Conservation (phyloP, 2,888 invertebrate species). For the Chelonus formosanus region DNA sequence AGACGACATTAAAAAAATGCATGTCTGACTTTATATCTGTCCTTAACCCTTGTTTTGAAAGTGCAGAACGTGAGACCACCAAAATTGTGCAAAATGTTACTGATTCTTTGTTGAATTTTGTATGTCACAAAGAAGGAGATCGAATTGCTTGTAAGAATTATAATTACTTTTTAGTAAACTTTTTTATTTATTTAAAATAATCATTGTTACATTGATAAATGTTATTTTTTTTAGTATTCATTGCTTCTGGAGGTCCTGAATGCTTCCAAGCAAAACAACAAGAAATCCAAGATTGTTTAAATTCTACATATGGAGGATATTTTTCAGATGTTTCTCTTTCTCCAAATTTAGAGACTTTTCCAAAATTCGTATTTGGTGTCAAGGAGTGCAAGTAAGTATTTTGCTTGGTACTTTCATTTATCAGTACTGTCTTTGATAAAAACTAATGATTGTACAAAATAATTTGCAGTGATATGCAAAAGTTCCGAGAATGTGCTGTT, state of each 20-base stretch:
- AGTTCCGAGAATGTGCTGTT: slow-evolving; percentile 71
- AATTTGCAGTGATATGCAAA: slow-evolving; percentile 68
- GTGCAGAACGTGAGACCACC: slow-evolving; percentile 71
- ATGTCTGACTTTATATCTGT: slow-evolving; percentile 69
- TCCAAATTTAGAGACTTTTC: slow-evolving; percentile 58
- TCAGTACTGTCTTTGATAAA: too few relatives aligned
- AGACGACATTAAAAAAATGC: slow-evolving; percentile 71
- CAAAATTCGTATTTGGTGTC: slow-evolving; percentile 71
- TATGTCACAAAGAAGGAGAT: slow-evolving; percentile 83
- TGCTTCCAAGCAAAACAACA: slow-evolving; percentile 73
- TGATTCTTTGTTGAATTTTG: slow-evolving; percentile 75
- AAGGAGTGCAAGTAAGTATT: slow-evolving; percentile 68
- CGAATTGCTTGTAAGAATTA: slow-evolving; percentile 77
- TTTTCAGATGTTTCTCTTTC: slow-evolving; percentile 54
- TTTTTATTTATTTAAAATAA: too few relatives aligned
- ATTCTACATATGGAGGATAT: slow-evolving; percentile 70
- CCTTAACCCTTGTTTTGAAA: slow-evolving; percentile 72
- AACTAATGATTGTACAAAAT: background rate
- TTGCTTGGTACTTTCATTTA: background rate
- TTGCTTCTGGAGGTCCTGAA: slow-evolving; percentile 82
- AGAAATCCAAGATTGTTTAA: slow-evolving; percentile 72
- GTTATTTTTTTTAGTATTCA: slow-evolving; percentile 70
- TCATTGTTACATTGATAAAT: too few relatives aligned
- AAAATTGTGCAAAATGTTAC: slow-evolving; percentile 74
- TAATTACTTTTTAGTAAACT: background rate